Evolutionary conservation across 2,797 vertebrate species (phyloP), one percentile per base, ranked within the genome.

Genomic region (Poeciliopsis turneri): DNA sequence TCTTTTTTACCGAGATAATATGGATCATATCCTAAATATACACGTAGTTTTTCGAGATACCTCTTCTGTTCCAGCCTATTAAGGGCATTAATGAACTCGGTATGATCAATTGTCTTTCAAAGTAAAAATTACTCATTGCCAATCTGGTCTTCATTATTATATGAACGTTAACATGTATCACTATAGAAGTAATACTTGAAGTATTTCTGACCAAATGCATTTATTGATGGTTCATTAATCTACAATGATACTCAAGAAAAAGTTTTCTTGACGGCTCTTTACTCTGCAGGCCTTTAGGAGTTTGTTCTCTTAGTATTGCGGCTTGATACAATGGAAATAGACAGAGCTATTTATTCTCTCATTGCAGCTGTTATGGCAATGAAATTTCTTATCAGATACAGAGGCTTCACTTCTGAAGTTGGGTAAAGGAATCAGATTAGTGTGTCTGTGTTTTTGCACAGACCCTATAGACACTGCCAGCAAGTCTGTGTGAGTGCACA

Each of bases 291-390:
- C 53, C 78, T 43, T 23, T 28, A 78, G 78, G 76, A 80, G 15
- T 86, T 87, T 83, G 55, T 51, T 85, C 70, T 83, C 77, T 53
- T 8, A 15, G 41, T 47, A 12, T 74, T 80, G 55, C 81, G 76
- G 81, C 87, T 84, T 93, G 89, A 94, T 84, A 81, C 78, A 86
- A 92, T 92, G 47, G 85, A 80, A 90, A 82, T 79, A 73, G 90
- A 91, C 92, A 92, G 86, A 81, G 84, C 83, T 90, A 90, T 92
- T 91, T 93, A 87, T 89, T 87, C 55, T 47, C 82, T 91, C 88
- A 93, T 94, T 91, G 83, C 78, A 82, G 86, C 78, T 86, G 86
- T 84, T 92, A 90, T 78, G 87, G 74, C 84, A 88, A 76, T 88
- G 57, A 85, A 85, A 88, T 90, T 82, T 88, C 79, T 84, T 93